Base-by-base conservation (phyloP, 2,797 vertebrate species). In the Micrastur ruficollis region DNA sequence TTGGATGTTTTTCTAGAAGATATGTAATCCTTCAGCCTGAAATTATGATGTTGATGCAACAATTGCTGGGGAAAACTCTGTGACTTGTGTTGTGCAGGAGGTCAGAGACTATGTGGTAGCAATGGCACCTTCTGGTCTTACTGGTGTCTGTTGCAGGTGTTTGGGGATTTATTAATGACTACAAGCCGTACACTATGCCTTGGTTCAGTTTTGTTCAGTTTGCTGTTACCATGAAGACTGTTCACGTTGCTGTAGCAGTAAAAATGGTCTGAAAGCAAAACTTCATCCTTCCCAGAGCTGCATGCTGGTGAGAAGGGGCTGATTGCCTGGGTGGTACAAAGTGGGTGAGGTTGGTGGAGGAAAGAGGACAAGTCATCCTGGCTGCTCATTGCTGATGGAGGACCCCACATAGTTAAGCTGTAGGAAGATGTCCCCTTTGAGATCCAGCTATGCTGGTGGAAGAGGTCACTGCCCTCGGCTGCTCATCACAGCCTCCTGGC, bases 221-320 rank as follows among this genome's bases (percentile, higher is more conserved):
- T 53, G 12, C 36, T 40, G 26, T 81, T 91, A n/a, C 50, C 15
- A 3, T 32, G 31, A 92, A 76, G 73, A 34, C 27, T 52, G 0
- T 67, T 92, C 34, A 36, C 12, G 5, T 70, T 79, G 62, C 36
- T 74, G 71, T 74, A 70, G 55, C 50, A 67, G 34, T 66, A 72
- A 75, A 94, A 89, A 61, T 38, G 6, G 56, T 13, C 16, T 46
- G 61, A 82, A 81, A 38, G 49, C 59, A 79, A 50, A 81, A 38
- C 6, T 32, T 59, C 16, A 25, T 79, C 55, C n/a, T 62, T 86
- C 56, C n/a, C 70, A 59, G 42, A 72, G n/a, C 22, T 63, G 38
- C 0, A 0, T 62, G n/a, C 47, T 65, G 19, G 25, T 1, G 4
- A 42, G 72, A 49, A 46, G 34, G 29, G 42, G 20, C 22, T 34